Base-by-base conservation (phyloP, 2,113 vertebrate genomes). In the Pangasianodon hypophthalmus region DNA sequence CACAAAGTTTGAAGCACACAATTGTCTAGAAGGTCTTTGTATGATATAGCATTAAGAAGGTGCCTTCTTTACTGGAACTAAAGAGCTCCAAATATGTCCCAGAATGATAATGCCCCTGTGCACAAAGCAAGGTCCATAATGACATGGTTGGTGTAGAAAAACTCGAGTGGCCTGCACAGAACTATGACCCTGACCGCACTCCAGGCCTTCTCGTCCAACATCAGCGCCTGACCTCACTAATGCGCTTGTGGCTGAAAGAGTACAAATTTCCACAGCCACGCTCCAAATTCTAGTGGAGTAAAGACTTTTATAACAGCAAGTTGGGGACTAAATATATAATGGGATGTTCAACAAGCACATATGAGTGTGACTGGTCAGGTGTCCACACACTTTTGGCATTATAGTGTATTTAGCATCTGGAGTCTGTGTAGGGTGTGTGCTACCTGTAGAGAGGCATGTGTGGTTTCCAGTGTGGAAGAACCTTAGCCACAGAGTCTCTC, bases 401-500 rank as follows among this genome's bases (percentile, higher is more conserved):
- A 60, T 37, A 24, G 48, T 54, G 32, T 60, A 41, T 60, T 84
- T 44, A 13, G 13, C 2, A 73, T 26, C 29, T 50, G 14, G 44
- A 82, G 48, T 19, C 4, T 86, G 44, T 67, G 1, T 4, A 6
- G 18, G 44, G 0, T 24, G 19, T 6, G 14, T 86, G 0, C 48
- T 8, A 46, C 91, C 97, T 97, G 93, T 93, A 97, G 1, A 99
- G 94, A 26, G 98, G 98, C 69, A 94, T 56, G 10, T 97, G 95
- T 1, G 94, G 95, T 5, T 97, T 98, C 98, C 98, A 99, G 91
- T 97, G 93, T 32, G 97, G 97, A 93, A 98, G 96, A 75, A 99
- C 94, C 0, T 97, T 92, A 29, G 97, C 97, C 75, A 98, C 95
- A 0, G 98, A 99, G 91, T 99, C 98, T 71, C 98, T 95, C 97